phyloP scores from a whole-genome alignment of 2,888 invertebrate species.

The Calliscelio sp. region DNA sequence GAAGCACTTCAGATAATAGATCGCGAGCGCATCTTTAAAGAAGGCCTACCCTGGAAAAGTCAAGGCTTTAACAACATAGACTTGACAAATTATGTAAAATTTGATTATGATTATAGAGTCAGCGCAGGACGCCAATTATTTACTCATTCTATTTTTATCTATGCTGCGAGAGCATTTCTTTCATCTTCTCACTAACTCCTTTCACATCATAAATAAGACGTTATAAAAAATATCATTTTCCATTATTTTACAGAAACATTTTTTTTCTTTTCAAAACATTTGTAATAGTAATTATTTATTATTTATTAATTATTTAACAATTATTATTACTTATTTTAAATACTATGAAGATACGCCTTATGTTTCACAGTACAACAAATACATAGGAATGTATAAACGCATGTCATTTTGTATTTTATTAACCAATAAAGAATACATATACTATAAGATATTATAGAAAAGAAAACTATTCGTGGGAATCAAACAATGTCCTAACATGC shows the following conservation, averaged over 20 bases:
- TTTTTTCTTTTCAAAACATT: too few relatives aligned
- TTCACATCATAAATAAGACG: too few relatives aligned
- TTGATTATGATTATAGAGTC: constrained; percentile 24
- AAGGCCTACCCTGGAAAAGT: constrained; percentile 29
- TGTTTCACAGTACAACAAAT: too few relatives aligned
- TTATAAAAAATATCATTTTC: too few relatives aligned
- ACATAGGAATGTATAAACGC: too few relatives aligned
- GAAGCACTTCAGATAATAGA: constrained; percentile 26
- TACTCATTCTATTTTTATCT: constrained; percentile 7
- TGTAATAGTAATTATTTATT: too few relatives aligned
- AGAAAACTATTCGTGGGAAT: not conserved
- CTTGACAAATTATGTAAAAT: constrained; percentile 30
- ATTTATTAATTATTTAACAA: too few relatives aligned
- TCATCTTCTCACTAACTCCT: too few relatives aligned
- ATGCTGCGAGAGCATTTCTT: too few relatives aligned
- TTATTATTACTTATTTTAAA: too few relatives aligned
- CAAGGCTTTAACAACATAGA: constrained; percentile 11
- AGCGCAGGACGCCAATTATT: not conserved
- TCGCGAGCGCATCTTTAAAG: constrained; percentile 14
- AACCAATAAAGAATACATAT: not conserved
- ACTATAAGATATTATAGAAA: not conserved
- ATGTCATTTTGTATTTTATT: not conserved
- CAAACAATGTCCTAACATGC: not conserved
- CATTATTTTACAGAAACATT: too few relatives aligned
- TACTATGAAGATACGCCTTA: too few relatives aligned